Evolutionary conservation across 1,140 invertebrate species (phyloP).

Genomic region (Chrysomallon squamiferum): DNA sequence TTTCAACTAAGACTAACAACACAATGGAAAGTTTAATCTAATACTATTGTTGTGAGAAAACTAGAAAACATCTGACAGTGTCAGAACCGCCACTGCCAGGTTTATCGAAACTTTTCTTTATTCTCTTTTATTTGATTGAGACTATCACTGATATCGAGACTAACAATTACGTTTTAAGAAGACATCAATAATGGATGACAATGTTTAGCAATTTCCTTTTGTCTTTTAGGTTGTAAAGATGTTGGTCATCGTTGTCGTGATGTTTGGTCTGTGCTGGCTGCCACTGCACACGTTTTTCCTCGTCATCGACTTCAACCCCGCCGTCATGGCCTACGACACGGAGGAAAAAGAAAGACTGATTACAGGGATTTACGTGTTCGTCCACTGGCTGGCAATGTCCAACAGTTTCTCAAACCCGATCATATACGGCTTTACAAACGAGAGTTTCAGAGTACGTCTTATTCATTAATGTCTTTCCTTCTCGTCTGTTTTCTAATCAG

Average conservation of each 20-base stretch:
- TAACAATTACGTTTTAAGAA: too few relatives aligned
- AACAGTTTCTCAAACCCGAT: slow-evolving; percentile 89
- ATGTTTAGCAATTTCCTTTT: too few relatives aligned
- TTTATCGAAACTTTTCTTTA: neutral
- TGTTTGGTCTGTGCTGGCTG: slow-evolving; percentile 68
- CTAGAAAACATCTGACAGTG: too few relatives aligned
- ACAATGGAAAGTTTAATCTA: too few relatives aligned
- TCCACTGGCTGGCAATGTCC: slow-evolving; percentile 69
- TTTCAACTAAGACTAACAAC: too few relatives aligned
- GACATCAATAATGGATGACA: too few relatives aligned
- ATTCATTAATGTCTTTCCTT: too few relatives aligned
- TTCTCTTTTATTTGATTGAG: neutral
- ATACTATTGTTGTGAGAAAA: too few relatives aligned
- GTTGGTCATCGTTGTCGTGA: slow-evolving; percentile 65
- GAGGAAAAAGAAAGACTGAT: slow-evolving; percentile 20
- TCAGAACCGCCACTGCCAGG: neutral
- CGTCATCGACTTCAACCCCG: slow-evolving; percentile 37
- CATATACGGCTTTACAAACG: slow-evolving; percentile 87
- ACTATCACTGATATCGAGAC: neutral
- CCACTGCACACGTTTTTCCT: slow-evolving; percentile 64
- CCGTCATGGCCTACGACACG: slow-evolving; percentile 17
- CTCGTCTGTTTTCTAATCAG: neutral
- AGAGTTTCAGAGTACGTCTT: slow-evolving; percentile 78
- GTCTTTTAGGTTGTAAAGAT: slow-evolving; percentile 68
- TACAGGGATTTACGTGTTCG: slow-evolving; percentile 42